Percentiles rank a stretch among this genome's conserved stretches.
phyloP scores from a whole-genome alignment of 2,797 vertebrate genomes.

The Cryptoprocta ferox region DNA sequence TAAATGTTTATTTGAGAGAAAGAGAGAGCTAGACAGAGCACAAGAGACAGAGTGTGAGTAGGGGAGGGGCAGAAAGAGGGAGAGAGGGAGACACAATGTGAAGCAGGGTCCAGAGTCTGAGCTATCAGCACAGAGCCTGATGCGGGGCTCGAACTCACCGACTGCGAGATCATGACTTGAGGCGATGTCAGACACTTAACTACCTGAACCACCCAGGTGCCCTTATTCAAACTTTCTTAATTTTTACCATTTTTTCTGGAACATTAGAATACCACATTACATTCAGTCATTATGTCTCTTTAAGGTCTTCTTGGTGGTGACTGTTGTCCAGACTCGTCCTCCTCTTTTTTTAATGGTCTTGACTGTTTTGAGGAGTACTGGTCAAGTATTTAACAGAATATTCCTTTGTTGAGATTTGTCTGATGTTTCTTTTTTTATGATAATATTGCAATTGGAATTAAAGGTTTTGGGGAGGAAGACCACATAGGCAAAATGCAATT shows the following conservation, averaged over 20 bases:
- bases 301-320: neutral
- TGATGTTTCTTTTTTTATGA: conserved; percentile 22
- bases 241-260: neutral
- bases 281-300: neutral
- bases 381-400: neutral
- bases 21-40: too few species aligned
- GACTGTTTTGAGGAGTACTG: neutral
- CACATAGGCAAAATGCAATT: neutral
- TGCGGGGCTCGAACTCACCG: too few species aligned
- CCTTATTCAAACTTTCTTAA: neutral
- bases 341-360: neutral
- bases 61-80: too few species aligned
- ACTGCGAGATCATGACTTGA: too few species aligned
- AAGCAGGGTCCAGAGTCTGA: too few species aligned
- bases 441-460: neutral
- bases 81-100: too few species aligned
- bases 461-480: neutral
- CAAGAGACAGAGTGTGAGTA: too few species aligned
- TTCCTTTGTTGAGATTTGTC: neutral
- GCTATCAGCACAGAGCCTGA: too few species aligned
- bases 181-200: too few species aligned
- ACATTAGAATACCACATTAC: neutral
- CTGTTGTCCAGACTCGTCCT: neutral
- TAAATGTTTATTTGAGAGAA: neutral
- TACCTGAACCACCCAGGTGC: too few species aligned